phyloP scores from a whole-genome alignment of 2,113 vertebrate species.

The Xiphophorus hellerii region DNA sequence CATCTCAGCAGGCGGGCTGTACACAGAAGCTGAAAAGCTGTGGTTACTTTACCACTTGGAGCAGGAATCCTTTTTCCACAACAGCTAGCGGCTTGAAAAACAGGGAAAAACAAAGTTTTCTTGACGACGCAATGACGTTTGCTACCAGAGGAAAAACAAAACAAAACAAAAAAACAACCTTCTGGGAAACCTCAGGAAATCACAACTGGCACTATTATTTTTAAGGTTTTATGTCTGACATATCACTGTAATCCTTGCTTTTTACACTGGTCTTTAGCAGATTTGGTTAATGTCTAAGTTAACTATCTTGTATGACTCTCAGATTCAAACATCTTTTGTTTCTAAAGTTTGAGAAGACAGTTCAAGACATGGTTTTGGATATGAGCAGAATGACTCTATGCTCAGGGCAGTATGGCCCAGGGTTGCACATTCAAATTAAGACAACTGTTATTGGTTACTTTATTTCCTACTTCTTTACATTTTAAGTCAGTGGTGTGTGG shows the following conservation, averaged over 20 bases:
- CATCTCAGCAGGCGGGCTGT: conserved; percentile 60
- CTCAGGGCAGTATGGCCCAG: not conserved
- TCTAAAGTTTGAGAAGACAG: conserved; percentile 15
- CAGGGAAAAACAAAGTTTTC: conserved; percentile 19
- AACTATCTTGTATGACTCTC: conserved; percentile 31
- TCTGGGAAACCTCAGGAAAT: conserved; percentile 72
- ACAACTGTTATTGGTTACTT: not conserved
- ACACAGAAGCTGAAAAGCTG: conserved; percentile 66
- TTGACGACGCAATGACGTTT: conserved; percentile 37
- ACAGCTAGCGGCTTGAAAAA: conserved; percentile 40
- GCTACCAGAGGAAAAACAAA: conserved; percentile 38
- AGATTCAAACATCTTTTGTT: conserved; percentile 55
- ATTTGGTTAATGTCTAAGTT: conserved; percentile 36
- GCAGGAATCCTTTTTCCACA: conserved; percentile 57
- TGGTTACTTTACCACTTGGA: conserved; percentile 64
- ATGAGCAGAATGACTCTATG: not conserved
- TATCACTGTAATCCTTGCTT: conserved; percentile 60
- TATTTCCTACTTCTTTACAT: not conserved
- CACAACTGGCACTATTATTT: conserved; percentile 71
- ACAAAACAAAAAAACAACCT: conserved; percentile 31
- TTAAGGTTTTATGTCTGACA: conserved; percentile 67
- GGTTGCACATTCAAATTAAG: not conserved
- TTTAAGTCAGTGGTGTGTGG: not conserved
- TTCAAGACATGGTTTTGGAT: conserved; percentile 5
- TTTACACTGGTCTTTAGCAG: conserved; percentile 36